A percentile compares a stretch with the other conserved stretches of the same genome.
These are phyloP conservation scores for Epistrophe grossulariae DNA, from an alignment of 2,888 invertebrate genomes.

Conservation along the genomic window DNA sequence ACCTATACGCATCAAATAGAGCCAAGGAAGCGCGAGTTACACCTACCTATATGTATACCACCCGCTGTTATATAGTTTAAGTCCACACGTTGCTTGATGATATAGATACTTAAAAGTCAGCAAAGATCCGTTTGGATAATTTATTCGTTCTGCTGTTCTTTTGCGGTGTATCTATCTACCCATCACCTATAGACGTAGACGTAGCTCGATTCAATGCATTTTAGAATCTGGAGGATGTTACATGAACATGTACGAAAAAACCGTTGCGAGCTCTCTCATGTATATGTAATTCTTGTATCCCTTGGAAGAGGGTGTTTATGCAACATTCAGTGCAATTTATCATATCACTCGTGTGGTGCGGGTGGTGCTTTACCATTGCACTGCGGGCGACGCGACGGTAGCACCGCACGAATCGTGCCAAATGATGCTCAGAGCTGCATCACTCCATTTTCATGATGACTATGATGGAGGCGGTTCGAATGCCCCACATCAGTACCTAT, in stretches of 20 bases:
- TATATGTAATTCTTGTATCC: constrained; percentile 47
- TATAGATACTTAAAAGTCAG: constrained; percentile 43
- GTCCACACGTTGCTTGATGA: background rate
- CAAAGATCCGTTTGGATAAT: constrained; percentile 57
- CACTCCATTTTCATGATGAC: constrained; percentile 39
- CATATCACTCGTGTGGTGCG: constrained; percentile 50
- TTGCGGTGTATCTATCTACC: background rate
- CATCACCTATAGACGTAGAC: background rate
- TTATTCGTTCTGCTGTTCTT: constrained; percentile 54
- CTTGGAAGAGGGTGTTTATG: constrained; percentile 49
- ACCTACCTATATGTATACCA: too few species aligned
- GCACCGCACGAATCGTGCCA: constrained; percentile 57
- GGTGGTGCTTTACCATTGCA: constrained; percentile 3
- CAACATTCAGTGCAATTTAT: constrained; percentile 54
- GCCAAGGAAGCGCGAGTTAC: constrained; percentile 58
- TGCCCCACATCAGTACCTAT: constrained; percentile 11
- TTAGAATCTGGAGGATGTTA: constrained; percentile 50
- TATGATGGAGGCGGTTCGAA: constrained; percentile 37
- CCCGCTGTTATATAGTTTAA: constrained; percentile 18
- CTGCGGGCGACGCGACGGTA: too few species aligned
- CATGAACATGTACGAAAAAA: background rate
- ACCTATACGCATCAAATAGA: constrained; percentile 61
- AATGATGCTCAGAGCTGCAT: constrained; percentile 59
- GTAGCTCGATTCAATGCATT: constrained; percentile 44
- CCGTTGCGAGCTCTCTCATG: constrained; percentile 41